These are phyloP conservation scores for Rhaphigaster nebulosa DNA, from an alignment of 2,888 invertebrate genomes.

Conservation along the genomic window DNA sequence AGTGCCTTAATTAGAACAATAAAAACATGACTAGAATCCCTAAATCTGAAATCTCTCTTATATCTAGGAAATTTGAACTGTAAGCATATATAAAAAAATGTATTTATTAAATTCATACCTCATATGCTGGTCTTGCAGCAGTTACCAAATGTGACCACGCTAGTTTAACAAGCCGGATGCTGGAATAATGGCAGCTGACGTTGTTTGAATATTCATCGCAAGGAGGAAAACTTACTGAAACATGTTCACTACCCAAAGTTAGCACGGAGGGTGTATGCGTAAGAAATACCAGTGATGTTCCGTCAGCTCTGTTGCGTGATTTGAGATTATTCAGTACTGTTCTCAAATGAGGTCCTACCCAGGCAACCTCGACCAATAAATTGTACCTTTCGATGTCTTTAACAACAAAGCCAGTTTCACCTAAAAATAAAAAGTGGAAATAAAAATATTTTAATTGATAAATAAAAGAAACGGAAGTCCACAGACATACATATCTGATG, in stretches of 20 bases:
- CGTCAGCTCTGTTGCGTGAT: conserved; percentile 64
- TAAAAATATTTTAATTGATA: background rate
- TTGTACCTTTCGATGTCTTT: conserved; percentile 75
- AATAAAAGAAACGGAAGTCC: background rate
- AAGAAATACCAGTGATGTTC: conserved; percentile 72
- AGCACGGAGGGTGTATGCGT: conserved; percentile 77
- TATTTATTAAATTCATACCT: conserved; percentile 66
- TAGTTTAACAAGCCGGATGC: conserved; percentile 78
- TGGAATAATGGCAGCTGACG: conserved; percentile 77
- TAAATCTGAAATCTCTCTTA: background rate
- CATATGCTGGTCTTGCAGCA: conserved; percentile 71
- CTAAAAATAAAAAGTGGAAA: conserved; percentile 51
- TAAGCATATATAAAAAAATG: background rate
- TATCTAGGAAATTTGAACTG: background rate
- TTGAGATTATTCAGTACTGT: conserved; percentile 69
- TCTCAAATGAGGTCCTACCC: conserved; percentile 76
- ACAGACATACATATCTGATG: background rate
- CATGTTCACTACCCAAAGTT: conserved; percentile 72
- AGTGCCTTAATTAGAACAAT: no score
- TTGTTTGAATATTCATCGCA: conserved; percentile 70
- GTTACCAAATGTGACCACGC: conserved; percentile 74
- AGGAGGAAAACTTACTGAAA: conserved; percentile 75
- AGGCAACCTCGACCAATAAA: conserved; percentile 77
- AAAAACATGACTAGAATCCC: no score
- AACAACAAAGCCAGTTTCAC: conserved; percentile 68